Conservation (phyloP, 2,888 invertebrate species). For the Stenurella melanura region DNA sequence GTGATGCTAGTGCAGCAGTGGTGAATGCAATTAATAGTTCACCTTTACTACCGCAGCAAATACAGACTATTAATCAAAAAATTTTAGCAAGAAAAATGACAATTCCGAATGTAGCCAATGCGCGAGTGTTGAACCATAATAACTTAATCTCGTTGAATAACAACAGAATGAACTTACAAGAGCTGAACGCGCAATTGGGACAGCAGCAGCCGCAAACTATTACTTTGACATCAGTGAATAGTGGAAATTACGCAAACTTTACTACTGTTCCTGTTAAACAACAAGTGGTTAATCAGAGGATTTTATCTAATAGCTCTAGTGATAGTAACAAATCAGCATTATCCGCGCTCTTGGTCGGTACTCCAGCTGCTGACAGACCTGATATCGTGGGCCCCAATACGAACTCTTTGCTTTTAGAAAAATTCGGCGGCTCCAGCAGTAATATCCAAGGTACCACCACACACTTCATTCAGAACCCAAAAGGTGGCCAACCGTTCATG, state of each 20-base stretch:
- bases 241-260: conserved; percentile 65
- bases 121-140: conserved; percentile 71
- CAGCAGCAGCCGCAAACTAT: conserved; percentile 69
- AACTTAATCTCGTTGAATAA: conserved; percentile 72
- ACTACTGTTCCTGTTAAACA: conserved; percentile 70
- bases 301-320: conserved; percentile 46
- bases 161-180: conserved; percentile 63
- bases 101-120: conserved; percentile 74
- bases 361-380: conserved; percentile 78
- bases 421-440: conserved; percentile 74
- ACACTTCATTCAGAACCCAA: conserved; percentile 68
- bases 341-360: conserved; percentile 77
- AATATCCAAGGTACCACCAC: conserved; percentile 52
- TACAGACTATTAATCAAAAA: conserved; percentile 68
- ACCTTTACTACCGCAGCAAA: conserved; percentile 69
- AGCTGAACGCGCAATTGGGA: conserved; percentile 63
- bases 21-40: conserved; percentile 72
- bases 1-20: conserved; percentile 78
- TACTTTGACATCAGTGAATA: conserved; percentile 69
- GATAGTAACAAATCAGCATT: conserved; percentile 73
- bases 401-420: conserved; percentile 75
- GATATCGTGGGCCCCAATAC: conserved; percentile 75
- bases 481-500: conserved; percentile 62
- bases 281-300: conserved; percentile 60
- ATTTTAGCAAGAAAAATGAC: conserved; percentile 77